Base-by-base conservation (phyloP, 2,888 invertebrate genomes). In the Chymomyza caudatula region DNA sequence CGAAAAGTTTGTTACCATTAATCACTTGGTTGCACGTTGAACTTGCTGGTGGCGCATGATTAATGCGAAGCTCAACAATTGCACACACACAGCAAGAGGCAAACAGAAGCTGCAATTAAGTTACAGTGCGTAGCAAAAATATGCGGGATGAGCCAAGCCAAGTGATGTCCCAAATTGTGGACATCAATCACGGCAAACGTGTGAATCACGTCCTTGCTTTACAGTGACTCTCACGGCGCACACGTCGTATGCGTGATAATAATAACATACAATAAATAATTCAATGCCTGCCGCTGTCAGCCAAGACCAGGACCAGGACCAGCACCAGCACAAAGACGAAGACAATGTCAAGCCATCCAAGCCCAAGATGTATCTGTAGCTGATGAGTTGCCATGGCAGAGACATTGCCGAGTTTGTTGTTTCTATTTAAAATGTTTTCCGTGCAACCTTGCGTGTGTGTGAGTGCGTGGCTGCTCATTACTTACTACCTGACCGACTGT, bases 211-310 rank as follows among this genome's bases (percentile, higher is more conserved):
- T 44, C 2, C 15, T 5, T 17, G 44, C 4, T 17, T 44, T 2
- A 6, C 11, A 44, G 44, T 17, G 13, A 44, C 17, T 44, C 43
- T 13, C 13, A 8, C 43, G 2, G 17, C 3, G 2, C 61, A 66
- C 64, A 54, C 47, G 52, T 62, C 73, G 71, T 69, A 80, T 75
- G 70, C 76, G 69, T 70, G 77, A 77, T 75, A 80, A 73, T 80
- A 80, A 71, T 67, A 58, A 54, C 69, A 57, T 61, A 66, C 62
- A 54, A 71, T 75, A 67, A 83, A 80, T 78, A 73, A 73, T 73
- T 65, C 44, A 65, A 47, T 44, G 68, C 54, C 43, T 47, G 19
- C 47, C 47, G 3, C 47, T 15, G 19, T 47, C 15, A 47, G 8
- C 17, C 47, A 37, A 37, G n/a, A n/a, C n/a, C n/a, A n/a, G n/a